Base-by-base conservation (phyloP, 2,888 invertebrate species). In the Bugulina stolonifera region DNA sequence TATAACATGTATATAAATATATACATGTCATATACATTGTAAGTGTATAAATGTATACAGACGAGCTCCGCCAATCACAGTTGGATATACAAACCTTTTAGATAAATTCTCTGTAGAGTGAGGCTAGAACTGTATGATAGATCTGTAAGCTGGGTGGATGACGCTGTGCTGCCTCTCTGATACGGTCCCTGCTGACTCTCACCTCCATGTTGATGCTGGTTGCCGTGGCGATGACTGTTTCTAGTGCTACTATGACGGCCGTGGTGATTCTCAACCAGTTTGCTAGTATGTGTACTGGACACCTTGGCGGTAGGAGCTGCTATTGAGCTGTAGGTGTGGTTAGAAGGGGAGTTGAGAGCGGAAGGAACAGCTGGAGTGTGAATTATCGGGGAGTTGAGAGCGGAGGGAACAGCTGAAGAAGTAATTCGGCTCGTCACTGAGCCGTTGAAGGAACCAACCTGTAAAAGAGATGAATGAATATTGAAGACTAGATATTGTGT, bases 371-470 rank as follows among this genome's bases (percentile, higher is more conserved):
- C 5, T 10, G 23, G 55, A 23, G 22, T 55, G 52, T 52, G 52
- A 52, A 10, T 52, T 10, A 14, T 14, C 22, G 52, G 10, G 55
- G 55, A 55, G 55, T 5, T 18, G 55, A 55, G 55, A 23, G 55
- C 10, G 3, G 75, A 57, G 34, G 75, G 75, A 69, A 75, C 18
- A 5, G 18, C 18, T 5, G 5, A 18, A 22, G 78, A 77, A 34
- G 79, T 80, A 43, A 79, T 76, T n/a, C 77, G 75, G 57, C 79
- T 80, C 1, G 81, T 75, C 5, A 81, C 77, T n/a, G 81, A 81
- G 2, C 80, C 81, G 72, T 81, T 80, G 76, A 81, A 81, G 1
- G 82, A 81, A 23, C 77, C 76, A 80, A 80, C 80, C 81, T 81
- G 75, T 18, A 75, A 75, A 73, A 34, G 14, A n/a, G n/a, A n/a